A percentile compares a stretch with the other conserved stretches of the same genome.
Evolutionary conservation across 2,888 invertebrate genomes (phyloP).

Genomic region (Diaprepes abbreviatus): DNA sequence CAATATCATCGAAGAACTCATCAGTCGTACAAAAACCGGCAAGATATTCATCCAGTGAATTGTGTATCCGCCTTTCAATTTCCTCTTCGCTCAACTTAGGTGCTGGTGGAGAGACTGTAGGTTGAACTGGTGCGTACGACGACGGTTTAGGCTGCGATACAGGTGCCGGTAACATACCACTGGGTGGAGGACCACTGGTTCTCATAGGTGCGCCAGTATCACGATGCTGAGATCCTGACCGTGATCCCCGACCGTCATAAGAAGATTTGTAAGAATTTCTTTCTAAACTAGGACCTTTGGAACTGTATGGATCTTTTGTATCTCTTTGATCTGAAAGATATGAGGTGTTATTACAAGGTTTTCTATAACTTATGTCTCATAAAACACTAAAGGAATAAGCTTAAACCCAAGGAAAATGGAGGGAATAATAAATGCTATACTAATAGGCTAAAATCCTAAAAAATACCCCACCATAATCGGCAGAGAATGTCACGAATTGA

Average conservation of each 20-base stretch:
- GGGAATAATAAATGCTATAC: no score
- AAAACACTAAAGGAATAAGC: no score
- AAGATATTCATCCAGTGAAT: conserved; percentile 63
- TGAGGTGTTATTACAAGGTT: no score
- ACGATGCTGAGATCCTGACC: conserved; percentile 74
- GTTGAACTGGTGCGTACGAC: conserved; percentile 49
- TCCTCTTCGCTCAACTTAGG: conserved; percentile 55
- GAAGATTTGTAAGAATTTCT: conserved; percentile 55
- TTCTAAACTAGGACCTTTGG: conserved; percentile 66
- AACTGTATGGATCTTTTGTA: conserved; percentile 63
- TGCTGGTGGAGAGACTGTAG: conserved; percentile 28
- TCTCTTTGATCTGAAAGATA: conserved; percentile 53
- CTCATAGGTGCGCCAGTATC: conserved; percentile 54
- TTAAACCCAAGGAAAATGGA: no score
- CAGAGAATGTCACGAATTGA: no score
- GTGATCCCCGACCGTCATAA: conserved; percentile 67
- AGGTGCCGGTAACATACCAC: conserved; percentile 24
- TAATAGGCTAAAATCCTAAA: no score
- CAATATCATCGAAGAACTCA: conserved; percentile 63
- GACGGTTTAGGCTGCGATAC: conserved; percentile 26
- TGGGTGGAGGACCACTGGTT: conserved; percentile 52
- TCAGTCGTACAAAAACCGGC: conserved; percentile 59
- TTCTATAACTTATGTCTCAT: no score
- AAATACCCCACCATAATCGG: no score
- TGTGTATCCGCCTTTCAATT: conserved; percentile 60